Evolutionary conservation across 1,140 invertebrate species (phyloP).

Genomic region (Achroia grisella): DNA sequence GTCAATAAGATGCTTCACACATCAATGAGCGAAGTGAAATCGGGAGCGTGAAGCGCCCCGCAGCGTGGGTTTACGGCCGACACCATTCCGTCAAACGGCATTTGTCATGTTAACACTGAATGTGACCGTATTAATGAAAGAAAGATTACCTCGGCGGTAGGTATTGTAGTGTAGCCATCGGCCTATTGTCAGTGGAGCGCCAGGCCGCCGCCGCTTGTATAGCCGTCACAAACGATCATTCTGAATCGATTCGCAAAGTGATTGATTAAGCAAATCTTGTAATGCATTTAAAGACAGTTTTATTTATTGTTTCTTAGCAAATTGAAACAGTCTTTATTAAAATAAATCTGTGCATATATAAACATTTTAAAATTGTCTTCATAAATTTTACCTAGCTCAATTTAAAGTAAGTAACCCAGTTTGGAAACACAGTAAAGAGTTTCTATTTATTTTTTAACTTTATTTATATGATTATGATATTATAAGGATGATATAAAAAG

Average conservation of each 20-base stretch:
- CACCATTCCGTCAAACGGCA: slow-evolving; percentile 39
- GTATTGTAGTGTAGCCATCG: slow-evolving; percentile 55
- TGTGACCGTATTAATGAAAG: slow-evolving; percentile 62
- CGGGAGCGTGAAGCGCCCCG: slow-evolving; percentile 39
- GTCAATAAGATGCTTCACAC: not conserved
- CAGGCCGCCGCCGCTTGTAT: slow-evolving; percentile 13
- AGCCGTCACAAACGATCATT: not conserved
- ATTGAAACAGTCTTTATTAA: too few relatives aligned
- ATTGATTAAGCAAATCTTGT: too few relatives aligned
- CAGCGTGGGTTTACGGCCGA: slow-evolving; percentile 21
- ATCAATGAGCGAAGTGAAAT: slow-evolving; percentile 20
- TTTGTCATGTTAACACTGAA: slow-evolving; percentile 69
- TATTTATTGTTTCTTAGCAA: not conserved
- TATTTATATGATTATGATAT: too few relatives aligned
- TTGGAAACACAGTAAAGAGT: too few relatives aligned
- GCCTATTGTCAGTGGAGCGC: slow-evolving; percentile 11
- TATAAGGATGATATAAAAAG: too few relatives aligned
- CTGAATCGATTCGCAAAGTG: not conserved
- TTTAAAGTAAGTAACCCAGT: too few relatives aligned
- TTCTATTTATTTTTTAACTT: too few relatives aligned
- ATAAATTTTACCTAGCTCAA: too few relatives aligned
- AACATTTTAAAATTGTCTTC: too few relatives aligned
- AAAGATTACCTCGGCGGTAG: slow-evolving; percentile 46
- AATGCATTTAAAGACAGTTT: not conserved
- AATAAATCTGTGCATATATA: too few relatives aligned